Evolutionary conservation across 2,888 invertebrate genomes (phyloP), one percentile per base, ranked within the genome.

Genomic region (Merodon equestris): DNA sequence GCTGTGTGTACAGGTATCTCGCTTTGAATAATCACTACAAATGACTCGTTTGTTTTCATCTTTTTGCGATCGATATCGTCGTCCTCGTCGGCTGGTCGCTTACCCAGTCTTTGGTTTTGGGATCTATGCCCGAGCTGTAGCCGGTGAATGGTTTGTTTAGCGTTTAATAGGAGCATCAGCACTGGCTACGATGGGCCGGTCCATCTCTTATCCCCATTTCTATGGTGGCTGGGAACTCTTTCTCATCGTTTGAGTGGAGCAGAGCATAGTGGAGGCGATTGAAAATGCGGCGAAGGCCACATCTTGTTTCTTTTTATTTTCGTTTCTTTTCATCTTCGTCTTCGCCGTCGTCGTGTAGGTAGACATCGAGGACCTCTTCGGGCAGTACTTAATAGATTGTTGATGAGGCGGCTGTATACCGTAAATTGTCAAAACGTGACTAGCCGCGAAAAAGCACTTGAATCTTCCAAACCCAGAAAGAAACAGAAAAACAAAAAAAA

Each of bases 381-480:
- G 79, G 79, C 79, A 74, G 79, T 74, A 79, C 79, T 79, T 74
- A 79, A 79, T 79, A 74, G 79, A 79, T 79, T 79, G 79, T 79
- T 79, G 79, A 79, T 79, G 79, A 79, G 73, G 68, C 79, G 79
- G 73, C 74, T 68, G 68, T 79, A 79, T 73, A 79, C 74, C 56
- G 79, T 79, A 79, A 79, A 79, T 79, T 79, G 79, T 74, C 79
- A 74, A 74, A 79, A 79, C 79, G 79, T 79, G 79, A 79, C 79
- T 79, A 73, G 70, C 64, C 74, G 73, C 64, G 79, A 79, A 79
- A 79, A 70, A 79, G 60, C 79, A 79, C 79, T 79, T 79, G 79
- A 79, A 70, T 74, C 68, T 68, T 60, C 74, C 79, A 73, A 79
- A 40, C 58, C 73, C 79, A 68, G 68, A 68, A 48, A 64, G 58